Conservation (phyloP, 2,797 vertebrate species). For the Iguana delicatissima region DNA sequence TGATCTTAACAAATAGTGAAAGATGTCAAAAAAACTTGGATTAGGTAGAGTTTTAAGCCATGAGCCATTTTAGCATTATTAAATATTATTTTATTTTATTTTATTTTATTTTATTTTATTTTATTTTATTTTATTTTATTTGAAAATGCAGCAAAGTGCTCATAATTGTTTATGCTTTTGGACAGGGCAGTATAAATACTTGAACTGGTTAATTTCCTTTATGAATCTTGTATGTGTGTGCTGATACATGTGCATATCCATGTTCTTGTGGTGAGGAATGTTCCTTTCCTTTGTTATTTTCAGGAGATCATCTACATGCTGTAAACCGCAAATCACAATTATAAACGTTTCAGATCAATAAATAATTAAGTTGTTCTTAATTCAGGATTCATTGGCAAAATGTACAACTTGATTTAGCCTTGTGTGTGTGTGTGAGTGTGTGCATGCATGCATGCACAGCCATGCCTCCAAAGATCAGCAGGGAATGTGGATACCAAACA, state of each 20-base stretch:
- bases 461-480: background rate
- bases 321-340: background rate
- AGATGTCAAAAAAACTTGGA: background rate
- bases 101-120: too few species aligned
- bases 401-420: conserved; percentile 56
- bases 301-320: background rate
- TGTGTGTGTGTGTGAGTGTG: background rate
- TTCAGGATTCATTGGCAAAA: conserved; percentile 52
- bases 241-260: background rate
- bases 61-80: background rate
- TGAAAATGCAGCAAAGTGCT: background rate
- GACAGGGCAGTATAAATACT: background rate
- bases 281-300: conserved; percentile 21
- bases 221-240: background rate
- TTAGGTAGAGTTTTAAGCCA: background rate
- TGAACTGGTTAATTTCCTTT: background rate
- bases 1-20: background rate
- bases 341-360: conserved; percentile 40
- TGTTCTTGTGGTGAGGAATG: background rate
- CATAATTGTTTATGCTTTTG: background rate
- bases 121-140: background rate
- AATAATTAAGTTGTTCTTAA: conserved; percentile 44
- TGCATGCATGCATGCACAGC: too few species aligned
- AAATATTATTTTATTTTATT: too few species aligned
- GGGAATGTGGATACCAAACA: conserved; percentile 59